phyloP scores from a whole-genome alignment of 2,888 invertebrate species.

The Lasioglossum morio region DNA sequence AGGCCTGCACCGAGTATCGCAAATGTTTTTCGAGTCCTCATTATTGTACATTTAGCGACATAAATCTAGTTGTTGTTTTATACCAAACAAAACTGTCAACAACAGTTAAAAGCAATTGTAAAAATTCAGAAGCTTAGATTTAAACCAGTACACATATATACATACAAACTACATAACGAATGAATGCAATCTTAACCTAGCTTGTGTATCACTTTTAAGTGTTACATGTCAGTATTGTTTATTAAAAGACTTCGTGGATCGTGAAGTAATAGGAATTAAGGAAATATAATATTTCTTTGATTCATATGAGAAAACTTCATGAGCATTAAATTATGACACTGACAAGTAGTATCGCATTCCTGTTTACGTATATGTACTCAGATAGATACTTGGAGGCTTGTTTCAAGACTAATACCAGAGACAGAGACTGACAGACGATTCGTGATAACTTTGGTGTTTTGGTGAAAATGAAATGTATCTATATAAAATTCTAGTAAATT shows the following conservation, averaged over 20 bases:
- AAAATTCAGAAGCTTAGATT: neutral
- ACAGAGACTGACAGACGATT: no score
- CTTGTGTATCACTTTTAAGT: neutral
- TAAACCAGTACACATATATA: neutral
- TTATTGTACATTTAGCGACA: constrained; percentile 56
- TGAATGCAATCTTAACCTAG: constrained; percentile 31
- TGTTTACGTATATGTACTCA: neutral
- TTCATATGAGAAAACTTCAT: constrained; percentile 24
- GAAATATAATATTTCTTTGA: constrained; percentile 20
- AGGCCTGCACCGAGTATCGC: constrained; percentile 88
- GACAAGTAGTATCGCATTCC: neutral
- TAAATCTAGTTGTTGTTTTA: constrained; percentile 1
- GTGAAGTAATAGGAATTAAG: neutral
- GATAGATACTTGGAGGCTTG: neutral
- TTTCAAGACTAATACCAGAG: neutral
- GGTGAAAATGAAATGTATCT: neutral
- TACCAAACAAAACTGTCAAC: constrained; percentile 22
- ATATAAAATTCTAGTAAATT: neutral
- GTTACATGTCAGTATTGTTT: constrained; percentile 25
- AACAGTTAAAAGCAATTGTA: constrained; percentile 20
- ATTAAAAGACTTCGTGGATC: constrained; percentile 3
- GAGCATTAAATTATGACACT: neutral
- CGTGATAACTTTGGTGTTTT: no score
- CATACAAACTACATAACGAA: neutral
- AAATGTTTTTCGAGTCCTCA: constrained; percentile 79